Base-by-base conservation (phyloP, 2,888 invertebrate species). In the Schrankia costaestrigalis region DNA sequence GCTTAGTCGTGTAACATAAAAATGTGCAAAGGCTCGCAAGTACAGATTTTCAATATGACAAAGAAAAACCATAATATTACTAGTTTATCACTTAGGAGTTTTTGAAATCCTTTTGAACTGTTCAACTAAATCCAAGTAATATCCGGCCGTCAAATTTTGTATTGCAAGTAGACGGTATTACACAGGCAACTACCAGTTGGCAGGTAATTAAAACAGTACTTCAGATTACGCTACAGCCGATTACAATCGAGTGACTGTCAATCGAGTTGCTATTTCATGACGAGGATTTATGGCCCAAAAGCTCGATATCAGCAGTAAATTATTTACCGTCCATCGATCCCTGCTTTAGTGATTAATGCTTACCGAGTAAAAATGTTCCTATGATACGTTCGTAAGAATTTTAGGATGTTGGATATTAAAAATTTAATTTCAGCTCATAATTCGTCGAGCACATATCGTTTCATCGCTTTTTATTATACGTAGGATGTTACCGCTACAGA, bases 171-270 rank as follows among this genome's bases (percentile, higher is more conserved):
- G n/a, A n/a, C n/a, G n/a, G n/a, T n/a, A n/a, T n/a, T n/a, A n/a
- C n/a, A n/a, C n/a, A n/a, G n/a, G n/a, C n/a, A n/a, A n/a, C n/a
- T n/a, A n/a, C n/a, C n/a, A n/a, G n/a, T 38, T 31, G 41, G 28
- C 21, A 31, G 11, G 33, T 41, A 35, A 53, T 54, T 61, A 54
- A 55, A 54, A 51, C 33, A 32, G 50, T 55, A 53, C 51, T 51
- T 39, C 37, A 26, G 30, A 38, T 41, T n/a, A n/a, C n/a, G 37
- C 44, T 40, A 46, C 39, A 46, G 41, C 54, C 60, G 61, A 63
- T 67, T 63, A 66, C 64, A 70, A 68, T 63, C 67, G 60, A 71
- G 62, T 59, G 61, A 65, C 67, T 73, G 72, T 75, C 76, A 69
- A 68, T 66, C 65, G 52, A 38, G 62, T 46, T 55, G 57, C 57